Evolutionary conservation across 92 coral and sea anemone genomes (phyloP).

Genomic region (Epizoanthus illoricatus): DNA sequence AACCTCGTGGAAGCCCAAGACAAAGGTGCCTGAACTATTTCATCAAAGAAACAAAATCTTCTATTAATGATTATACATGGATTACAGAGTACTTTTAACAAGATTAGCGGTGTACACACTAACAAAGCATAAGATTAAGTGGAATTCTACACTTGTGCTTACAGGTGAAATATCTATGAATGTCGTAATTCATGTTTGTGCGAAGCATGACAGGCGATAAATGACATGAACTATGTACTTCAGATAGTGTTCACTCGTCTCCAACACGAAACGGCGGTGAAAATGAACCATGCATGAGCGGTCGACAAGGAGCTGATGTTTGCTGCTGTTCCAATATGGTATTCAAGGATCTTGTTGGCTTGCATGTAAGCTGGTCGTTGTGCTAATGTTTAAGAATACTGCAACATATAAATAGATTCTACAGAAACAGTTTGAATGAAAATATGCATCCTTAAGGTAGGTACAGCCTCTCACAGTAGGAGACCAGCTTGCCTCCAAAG

Average conservation of each 20-base stretch:
- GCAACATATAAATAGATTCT: neutral
- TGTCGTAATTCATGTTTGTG: no score
- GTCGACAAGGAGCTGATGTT: no score
- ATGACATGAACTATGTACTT: no score
- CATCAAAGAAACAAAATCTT: slow-evolving; percentile 37
- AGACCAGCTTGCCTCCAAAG: neutral
- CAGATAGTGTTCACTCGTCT: no score
- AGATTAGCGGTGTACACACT: slow-evolving; percentile 25
- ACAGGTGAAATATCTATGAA: neutral
- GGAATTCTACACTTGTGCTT: slow-evolving; percentile 11
- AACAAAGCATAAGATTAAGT: slow-evolving; percentile 35
- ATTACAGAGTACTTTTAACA: slow-evolving; percentile 32
- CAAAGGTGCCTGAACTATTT: slow-evolving; percentile 14
- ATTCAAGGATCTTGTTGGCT: no score
- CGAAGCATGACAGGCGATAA: no score
- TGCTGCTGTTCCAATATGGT: no score
- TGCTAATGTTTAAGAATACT: no score
- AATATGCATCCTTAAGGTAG: slow-evolving; percentile 5
- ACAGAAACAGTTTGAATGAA: neutral
- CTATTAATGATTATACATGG: slow-evolving; percentile 32
- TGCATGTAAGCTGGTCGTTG: no score
- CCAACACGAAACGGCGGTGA: no score
- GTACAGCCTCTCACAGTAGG: slow-evolving; percentile 3
- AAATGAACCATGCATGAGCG: no score
- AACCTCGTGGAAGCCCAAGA: slow-evolving; percentile 12